Conservation (phyloP, 35 echinoderm and acorn worm species). For the Chiridota heheva region DNA sequence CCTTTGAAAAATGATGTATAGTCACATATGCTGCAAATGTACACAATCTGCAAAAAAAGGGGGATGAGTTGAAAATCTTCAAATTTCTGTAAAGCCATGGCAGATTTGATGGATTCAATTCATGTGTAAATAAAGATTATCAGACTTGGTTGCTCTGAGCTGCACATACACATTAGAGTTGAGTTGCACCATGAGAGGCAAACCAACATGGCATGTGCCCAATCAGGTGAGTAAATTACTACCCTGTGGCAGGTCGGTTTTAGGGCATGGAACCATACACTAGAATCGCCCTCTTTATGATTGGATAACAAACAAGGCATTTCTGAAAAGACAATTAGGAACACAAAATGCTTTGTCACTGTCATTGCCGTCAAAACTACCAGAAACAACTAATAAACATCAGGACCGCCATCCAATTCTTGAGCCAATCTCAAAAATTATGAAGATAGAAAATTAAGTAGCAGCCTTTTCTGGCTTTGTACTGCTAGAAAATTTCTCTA, state of each 20-base stretch:
- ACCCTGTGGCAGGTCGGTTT: neutral
- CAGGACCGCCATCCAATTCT: neutral
- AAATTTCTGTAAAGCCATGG: conserved; percentile 13
- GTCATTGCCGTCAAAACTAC: conserved; percentile 28
- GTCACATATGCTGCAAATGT: conserved; percentile 23
- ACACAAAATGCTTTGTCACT: conserved; percentile 29
- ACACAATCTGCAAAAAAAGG: conserved; percentile 4
- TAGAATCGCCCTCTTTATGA: conserved; percentile 35
- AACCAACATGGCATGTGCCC: conserved; percentile 15
- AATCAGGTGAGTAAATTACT: conserved; percentile 25
- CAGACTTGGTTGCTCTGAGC: neutral
- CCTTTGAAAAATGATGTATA: conserved; percentile 34
- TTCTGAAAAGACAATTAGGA: neutral
- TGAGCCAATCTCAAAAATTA: neutral
- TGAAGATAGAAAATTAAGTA: neutral
- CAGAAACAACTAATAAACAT: conserved; percentile 4
- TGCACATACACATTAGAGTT: conserved; percentile 24
- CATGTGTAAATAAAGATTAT: conserved; percentile 23
- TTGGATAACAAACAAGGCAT: neutral
- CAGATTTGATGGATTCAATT: neutral
- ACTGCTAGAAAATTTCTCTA: conserved; percentile 22
- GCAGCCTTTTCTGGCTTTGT: neutral
- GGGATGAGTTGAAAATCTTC: neutral
- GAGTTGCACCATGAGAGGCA: neutral
- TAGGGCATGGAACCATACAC: conserved; percentile 30